phyloP scores from a whole-genome alignment of 1,140 invertebrate species.

The Babylonia areolata region DNA sequence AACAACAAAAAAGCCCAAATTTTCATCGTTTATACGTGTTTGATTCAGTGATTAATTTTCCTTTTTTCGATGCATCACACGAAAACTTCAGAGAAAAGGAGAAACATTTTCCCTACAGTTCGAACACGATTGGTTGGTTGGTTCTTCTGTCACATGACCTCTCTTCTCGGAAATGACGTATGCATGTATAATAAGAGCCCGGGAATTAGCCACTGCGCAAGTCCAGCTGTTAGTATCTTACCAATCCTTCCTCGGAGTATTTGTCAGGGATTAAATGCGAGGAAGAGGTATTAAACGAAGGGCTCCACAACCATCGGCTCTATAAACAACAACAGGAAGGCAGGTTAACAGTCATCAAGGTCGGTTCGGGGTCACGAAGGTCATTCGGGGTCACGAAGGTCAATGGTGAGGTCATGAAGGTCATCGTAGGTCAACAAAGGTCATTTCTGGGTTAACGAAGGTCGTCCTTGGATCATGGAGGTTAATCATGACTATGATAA shows the following conservation, averaged over 20 bases:
- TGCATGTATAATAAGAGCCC: no score
- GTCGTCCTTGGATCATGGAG: background rate
- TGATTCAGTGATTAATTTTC: no score
- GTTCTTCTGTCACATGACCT: slow-evolving; percentile 34
- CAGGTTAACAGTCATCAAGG: slow-evolving; percentile 30
- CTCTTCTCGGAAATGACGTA: slow-evolving; percentile 16
- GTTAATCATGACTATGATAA: no score
- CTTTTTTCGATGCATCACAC: no score
- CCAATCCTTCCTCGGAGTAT: slow-evolving; percentile 72
- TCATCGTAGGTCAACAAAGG: background rate
- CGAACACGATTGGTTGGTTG: background rate
- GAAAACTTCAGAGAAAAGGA: no score
- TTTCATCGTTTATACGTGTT: no score
- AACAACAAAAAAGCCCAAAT: no score
- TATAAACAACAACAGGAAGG: slow-evolving; percentile 58
- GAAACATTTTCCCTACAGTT: no score
- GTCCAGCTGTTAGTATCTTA: slow-evolving; percentile 63
- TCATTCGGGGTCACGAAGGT: slow-evolving; percentile 1
- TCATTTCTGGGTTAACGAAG: background rate
- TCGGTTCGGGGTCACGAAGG: background rate
- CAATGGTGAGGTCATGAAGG: slow-evolving; percentile 7
- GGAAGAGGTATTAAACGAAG: slow-evolving; percentile 67
- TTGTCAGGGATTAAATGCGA: slow-evolving; percentile 73
- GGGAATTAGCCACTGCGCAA: slow-evolving; percentile 47
- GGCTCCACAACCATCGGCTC: slow-evolving; percentile 73